phyloP scores from a whole-genome alignment of 1,140 invertebrate genomes.

The Bombus confusus region DNA sequence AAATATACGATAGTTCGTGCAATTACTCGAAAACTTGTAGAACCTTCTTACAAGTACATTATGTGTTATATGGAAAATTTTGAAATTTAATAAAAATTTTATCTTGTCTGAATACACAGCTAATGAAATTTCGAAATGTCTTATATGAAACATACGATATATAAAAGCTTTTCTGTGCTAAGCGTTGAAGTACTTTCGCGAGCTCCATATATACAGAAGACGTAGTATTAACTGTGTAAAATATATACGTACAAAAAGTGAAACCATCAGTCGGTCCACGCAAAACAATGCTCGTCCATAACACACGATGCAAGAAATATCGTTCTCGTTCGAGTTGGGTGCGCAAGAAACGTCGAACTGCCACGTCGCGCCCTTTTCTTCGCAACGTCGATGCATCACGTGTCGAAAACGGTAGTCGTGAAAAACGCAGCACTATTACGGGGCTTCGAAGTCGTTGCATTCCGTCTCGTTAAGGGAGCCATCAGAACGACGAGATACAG shows the following conservation, averaged over 20 bases:
- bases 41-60: too few species aligned
- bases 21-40: too few species aligned
- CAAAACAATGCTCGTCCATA: not conserved
- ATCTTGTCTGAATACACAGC: too few species aligned
- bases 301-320: not conserved
- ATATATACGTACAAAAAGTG: not conserved
- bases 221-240: not conserved
- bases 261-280: not conserved
- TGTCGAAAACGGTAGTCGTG: not conserved
- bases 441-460: conserved; percentile 14
- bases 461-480: conserved; percentile 42
- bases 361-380: not conserved
- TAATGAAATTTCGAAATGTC: too few species aligned
- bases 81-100: too few species aligned
- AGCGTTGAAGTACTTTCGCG: too few species aligned
- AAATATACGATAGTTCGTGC: too few species aligned
- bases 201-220: too few species aligned
- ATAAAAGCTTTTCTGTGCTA: too few species aligned
- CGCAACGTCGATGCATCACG: not conserved
- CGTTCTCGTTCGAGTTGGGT: not conserved
- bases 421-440: conserved; percentile 35
- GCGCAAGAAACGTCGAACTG: not conserved
- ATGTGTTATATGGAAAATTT: too few species aligned
- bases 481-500: conserved; percentile 20
- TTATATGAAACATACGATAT: too few species aligned